Percentiles rank a stretch among this genome's conserved stretches.
Evolutionary conservation across 2,888 invertebrate genomes (phyloP).

Genomic region (Eilema sororculum): DNA sequence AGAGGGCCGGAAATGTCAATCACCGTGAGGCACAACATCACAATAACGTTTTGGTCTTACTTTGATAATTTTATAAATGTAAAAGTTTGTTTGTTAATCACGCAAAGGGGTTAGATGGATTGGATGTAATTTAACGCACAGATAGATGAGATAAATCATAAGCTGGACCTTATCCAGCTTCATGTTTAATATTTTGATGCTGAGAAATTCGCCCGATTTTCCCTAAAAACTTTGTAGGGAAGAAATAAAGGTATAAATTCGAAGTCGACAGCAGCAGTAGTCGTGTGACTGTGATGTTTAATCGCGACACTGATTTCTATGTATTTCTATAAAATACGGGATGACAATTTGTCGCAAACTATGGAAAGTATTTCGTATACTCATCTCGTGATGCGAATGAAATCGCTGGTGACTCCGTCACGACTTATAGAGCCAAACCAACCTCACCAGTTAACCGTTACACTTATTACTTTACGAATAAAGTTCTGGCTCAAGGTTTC

Average conservation of each 20-base stretch:
- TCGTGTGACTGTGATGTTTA: no score
- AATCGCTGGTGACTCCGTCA: background rate
- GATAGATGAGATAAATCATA: background rate
- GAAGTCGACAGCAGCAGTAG: no score
- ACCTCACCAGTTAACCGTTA: background rate
- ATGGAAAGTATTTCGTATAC: no score
- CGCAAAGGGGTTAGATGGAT: background rate
- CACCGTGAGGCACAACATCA: background rate
- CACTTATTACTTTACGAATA: background rate
- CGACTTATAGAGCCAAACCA: background rate
- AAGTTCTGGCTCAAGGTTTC: background rate
- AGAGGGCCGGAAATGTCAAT: conserved; percentile 4
- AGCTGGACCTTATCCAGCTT: no score
- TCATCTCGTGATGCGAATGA: no score
- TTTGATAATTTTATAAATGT: background rate
- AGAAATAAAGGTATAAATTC: no score
- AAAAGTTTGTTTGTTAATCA: background rate
- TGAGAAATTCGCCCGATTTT: background rate
- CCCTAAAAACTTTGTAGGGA: no score
- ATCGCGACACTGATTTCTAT: no score
- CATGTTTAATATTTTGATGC: background rate
- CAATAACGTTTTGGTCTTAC: background rate
- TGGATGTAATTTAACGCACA: background rate
- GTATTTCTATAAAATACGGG: no score
- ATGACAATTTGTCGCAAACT: no score